These are phyloP conservation scores for Rhynchotus rufescens DNA, from an alignment of 2,797 vertebrate species.

Conservation along the genomic window DNA sequence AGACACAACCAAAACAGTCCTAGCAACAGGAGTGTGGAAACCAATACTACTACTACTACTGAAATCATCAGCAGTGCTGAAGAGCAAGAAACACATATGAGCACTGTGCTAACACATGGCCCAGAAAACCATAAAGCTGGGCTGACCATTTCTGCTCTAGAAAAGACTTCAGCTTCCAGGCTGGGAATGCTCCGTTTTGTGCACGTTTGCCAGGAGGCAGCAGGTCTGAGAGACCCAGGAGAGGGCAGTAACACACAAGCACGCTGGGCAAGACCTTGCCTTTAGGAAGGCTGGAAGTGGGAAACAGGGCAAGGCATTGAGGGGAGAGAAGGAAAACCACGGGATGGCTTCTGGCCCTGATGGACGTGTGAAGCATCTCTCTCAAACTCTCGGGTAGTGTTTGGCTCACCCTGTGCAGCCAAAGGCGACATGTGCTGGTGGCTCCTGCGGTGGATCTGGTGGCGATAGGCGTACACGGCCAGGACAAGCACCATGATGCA, in stretches of 20 bases:
- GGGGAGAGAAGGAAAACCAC: not conserved
- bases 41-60: not conserved
- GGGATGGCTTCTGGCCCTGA: not conserved
- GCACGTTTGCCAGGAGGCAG: not conserved
- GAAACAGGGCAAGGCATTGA: accelerated
- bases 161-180: not conserved
- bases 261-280: not conserved
- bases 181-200: accelerated
- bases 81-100: accelerated
- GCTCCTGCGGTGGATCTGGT: slow-evolving; percentile 96
- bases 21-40: not conserved
- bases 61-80: not conserved
- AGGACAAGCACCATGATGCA: slow-evolving; percentile 98
- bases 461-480: slow-evolving; percentile 95
- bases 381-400: not conserved
- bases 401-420: slow-evolving; percentile 91
- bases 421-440: slow-evolving; percentile 99
- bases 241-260: slow-evolving; percentile 63
- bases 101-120: not conserved
- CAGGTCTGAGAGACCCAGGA: slow-evolving; percentile 58
- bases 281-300: not conserved
- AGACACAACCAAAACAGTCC: not conserved
- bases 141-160: not conserved
- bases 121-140: not conserved
- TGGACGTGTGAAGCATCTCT: no score